Evolutionary conservation across 2,113 vertebrate species (phyloP), one percentile per base, ranked within the genome.

Genomic region (Otocyon megalotis): DNA sequence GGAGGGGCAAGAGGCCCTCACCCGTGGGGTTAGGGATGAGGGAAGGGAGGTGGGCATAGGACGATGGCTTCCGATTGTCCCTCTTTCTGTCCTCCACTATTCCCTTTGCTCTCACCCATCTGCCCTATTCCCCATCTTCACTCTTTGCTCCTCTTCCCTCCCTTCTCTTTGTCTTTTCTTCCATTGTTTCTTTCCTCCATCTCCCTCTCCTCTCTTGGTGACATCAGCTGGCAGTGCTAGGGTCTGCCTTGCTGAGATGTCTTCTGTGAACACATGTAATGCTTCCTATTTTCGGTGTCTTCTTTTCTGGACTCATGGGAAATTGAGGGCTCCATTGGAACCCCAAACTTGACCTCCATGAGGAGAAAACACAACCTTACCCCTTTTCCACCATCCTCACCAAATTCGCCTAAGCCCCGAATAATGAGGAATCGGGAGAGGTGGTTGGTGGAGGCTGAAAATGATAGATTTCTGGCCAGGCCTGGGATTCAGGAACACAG

Each of bases 101-200:
- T 37, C 5, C 16, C 50, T 58, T 56, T 53, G 43, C 63, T 69
- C 56, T 69, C 43, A 28, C 5, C 50, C 24, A 54, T 62, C 26
- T 24, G 32, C 48, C 20, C 0, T 48, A 3, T 17, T 88, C 81
- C 50, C 48, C 17, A 4, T 77, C 62, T 26, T 92, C 60, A 16
- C 54, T 54, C 30, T 74, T n/a, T 86, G 56, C 62, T 43, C 58
- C 62, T 53, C 69, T 79, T 43, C 48, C 83, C 50, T 60, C 43
- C 58, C 76, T 56, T 63, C 80, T 92, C 88, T 97, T 95, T 96
- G 96, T 97, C 84, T 94, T 72, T 83, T 72, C 79, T 69, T 65
- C 72, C 26, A 37, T 95, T 96, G 97, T 95, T 93, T 95, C 85
- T 84, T 83, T 69, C 67, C 28, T 50, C 67, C 86, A 9, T 58